phyloP scores from a whole-genome alignment of 2,797 vertebrate species.

The Yasuhikotakia modesta region DNA sequence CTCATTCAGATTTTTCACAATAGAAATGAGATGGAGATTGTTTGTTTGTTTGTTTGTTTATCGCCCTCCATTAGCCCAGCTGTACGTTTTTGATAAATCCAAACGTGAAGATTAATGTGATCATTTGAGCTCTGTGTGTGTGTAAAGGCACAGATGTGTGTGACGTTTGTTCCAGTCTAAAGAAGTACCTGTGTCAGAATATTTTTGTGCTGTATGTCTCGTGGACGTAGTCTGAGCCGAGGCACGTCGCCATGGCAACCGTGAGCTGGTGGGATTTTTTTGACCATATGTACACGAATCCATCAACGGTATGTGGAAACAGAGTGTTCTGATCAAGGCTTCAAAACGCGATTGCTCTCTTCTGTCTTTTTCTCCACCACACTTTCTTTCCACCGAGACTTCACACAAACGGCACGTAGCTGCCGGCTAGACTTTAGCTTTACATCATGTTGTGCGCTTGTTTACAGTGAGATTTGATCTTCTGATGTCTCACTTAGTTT shows the following conservation, averaged over 20 bases:
- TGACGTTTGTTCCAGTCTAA: constrained; percentile 21
- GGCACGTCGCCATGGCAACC: constrained; percentile 42
- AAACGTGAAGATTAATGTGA: constrained; percentile 28
- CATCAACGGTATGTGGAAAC: constrained; percentile 38
- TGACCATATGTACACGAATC: constrained; percentile 18
- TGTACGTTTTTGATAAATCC: constrained; percentile 44
- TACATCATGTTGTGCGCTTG: constrained; percentile 16
- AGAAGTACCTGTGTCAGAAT: constrained; percentile 44
- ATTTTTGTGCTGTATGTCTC: constrained; percentile 37
- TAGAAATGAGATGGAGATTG: not conserved
- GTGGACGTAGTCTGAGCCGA: constrained; percentile 37
- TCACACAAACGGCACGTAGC: not conserved
- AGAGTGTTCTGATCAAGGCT: constrained; percentile 47
- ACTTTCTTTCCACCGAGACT: constrained; percentile 20
- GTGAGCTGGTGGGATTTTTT: constrained; percentile 32
- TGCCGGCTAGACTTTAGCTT: constrained; percentile 11
- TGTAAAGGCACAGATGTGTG: not conserved
- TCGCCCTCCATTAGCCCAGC: constrained; percentile 16
- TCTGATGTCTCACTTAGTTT: constrained; percentile 23
- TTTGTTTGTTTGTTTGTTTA: not conserved
- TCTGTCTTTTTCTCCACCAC: constrained; percentile 21
- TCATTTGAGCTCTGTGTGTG: constrained; percentile 37
- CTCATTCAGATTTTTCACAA: constrained; percentile 27
- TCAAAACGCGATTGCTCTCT: constrained; percentile 40
- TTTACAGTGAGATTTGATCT: constrained; percentile 25